Base-by-base conservation (phyloP, 2,888 invertebrate genomes). In the Ceriagrion tenellum region DNA sequence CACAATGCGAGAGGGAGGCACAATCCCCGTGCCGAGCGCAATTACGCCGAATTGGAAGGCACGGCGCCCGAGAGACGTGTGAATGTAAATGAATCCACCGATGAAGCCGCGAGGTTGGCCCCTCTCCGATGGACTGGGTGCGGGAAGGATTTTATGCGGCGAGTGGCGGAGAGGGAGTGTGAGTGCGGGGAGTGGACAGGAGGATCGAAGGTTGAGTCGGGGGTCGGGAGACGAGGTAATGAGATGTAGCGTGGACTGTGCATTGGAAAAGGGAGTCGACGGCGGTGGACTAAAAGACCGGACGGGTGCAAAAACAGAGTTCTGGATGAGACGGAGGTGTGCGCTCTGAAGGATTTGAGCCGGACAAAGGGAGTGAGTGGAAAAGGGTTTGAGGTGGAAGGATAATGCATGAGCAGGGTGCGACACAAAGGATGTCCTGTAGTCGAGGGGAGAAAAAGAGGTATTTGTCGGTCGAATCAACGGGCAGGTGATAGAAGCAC, bases 31-130 rank as follows among this genome's bases (percentile, higher is more conserved):
- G 81, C 30, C 35, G 35, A 13, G 30, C 13, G 81, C 13, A 81
- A 81, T 81, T 81, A 81, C 81, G 30, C 18, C 6, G 81, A 81
- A 81, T 81, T 81, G 81, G 35, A 81, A 35, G 81, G 81, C 81
- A 81, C 81, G 6, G 69, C 69, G 69, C n/a, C 8, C 47, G n/a
- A 20, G n/a, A 69, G 69, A n/a, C 81, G 81, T 81, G 81, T 30
- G 81, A 35, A 81, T 81, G 81, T 81, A 81, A 81, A 81, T 81
- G 81, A 81, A 35, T 18, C 18, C 81, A 16, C 35, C 35, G 81
- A 35, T 30, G 35, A 26, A 59, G 59, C 16, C 18, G 12, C 2
- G 20, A 59, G 59, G 59, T 47, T 47, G 59, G 59, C 2, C 8
- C 56, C 13, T 59, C 13, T 6, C 10, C 59, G 59, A 8, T 59